These are phyloP conservation scores for Brachyptera putata DNA, from an alignment of 2,888 invertebrate genomes.

Conservation along the genomic window DNA sequence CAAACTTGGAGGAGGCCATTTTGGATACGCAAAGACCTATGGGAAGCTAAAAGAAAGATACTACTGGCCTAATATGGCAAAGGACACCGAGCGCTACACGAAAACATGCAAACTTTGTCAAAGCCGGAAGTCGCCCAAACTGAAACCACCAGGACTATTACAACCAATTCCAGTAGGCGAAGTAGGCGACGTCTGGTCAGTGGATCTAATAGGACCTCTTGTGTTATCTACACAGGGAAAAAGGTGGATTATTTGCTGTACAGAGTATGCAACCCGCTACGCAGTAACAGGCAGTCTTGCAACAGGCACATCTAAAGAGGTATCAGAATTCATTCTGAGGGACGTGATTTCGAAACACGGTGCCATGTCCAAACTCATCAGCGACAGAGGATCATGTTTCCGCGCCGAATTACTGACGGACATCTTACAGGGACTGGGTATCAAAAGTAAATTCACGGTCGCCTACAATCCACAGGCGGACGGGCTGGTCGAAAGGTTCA, in stretches of 20 bases:
- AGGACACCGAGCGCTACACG: constrained; percentile 23
- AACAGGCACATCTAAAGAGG: constrained; percentile 24
- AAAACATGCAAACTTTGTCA: constrained; percentile 26
- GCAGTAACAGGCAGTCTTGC: constrained; percentile 26
- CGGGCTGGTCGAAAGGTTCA: constrained; percentile 35
- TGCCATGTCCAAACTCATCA: constrained; percentile 24
- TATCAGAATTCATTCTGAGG: constrained; percentile 31
- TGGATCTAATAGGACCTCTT: constrained; percentile 32
- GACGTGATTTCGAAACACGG: constrained; percentile 27
- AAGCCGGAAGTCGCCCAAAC: constrained; percentile 13
- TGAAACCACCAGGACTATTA: constrained; percentile 25
- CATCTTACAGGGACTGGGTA: constrained; percentile 19
- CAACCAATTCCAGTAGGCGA: constrained; percentile 21
- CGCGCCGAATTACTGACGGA: constrained; percentile 26
- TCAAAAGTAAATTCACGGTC: constrained; percentile 30
- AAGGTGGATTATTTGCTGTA: not conserved
- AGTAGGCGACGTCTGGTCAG: constrained; percentile 26
- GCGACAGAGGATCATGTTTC: constrained; percentile 34
- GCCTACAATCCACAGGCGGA: constrained; percentile 32
- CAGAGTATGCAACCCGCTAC: constrained; percentile 15
- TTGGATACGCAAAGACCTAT: constrained; percentile 24
- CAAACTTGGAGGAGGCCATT: constrained; percentile 25
- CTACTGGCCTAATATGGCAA: constrained; percentile 26
- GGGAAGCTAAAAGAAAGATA: constrained; percentile 16
- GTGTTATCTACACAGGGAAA: not conserved